Percentiles rank a stretch among this genome's conserved stretches.
phyloP scores from a whole-genome alignment of 2,888 invertebrate genomes.

The Pachymerium ferrugineum region DNA sequence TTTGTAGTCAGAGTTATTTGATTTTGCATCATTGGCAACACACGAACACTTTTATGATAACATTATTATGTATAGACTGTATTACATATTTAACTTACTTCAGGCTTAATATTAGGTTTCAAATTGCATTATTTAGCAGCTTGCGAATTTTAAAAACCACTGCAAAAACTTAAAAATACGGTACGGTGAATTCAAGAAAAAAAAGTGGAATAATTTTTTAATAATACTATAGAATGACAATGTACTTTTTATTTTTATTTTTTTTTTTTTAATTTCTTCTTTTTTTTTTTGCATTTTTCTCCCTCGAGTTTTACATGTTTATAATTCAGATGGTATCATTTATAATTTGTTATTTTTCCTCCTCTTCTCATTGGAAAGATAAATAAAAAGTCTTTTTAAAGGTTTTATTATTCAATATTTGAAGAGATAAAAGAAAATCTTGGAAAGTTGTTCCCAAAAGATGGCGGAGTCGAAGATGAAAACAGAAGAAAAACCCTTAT shows the following conservation, averaged over 20 bases:
- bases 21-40: too few relatives aligned
- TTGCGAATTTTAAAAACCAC: neutral
- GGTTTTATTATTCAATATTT: conserved; percentile 23
- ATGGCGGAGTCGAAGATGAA: conserved; percentile 16
- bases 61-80: too few relatives aligned
- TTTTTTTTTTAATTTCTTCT: neutral
- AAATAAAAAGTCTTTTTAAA: neutral
- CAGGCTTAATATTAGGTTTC: neutral
- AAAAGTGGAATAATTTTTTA: neutral
- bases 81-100: too few relatives aligned
- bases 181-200: conserved; percentile 15
- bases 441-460: conserved; percentile 6
- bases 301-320: neutral
- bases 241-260: neutral
- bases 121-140: neutral
- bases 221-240: neutral
- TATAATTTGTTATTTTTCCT: conserved; percentile 20
- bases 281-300: neutral
- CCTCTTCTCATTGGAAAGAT: neutral
- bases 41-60: neutral
- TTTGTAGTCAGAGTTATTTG: too few relatives aligned
- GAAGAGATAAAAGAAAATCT: neutral
- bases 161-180: neutral
- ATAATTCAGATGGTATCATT: conserved; percentile 20
- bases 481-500: neutral